Percentiles rank a stretch among this genome's conserved stretches.
phyloP scores from a whole-genome alignment of 2,888 invertebrate species.

The Drosophila pseudotalamancana region DNA sequence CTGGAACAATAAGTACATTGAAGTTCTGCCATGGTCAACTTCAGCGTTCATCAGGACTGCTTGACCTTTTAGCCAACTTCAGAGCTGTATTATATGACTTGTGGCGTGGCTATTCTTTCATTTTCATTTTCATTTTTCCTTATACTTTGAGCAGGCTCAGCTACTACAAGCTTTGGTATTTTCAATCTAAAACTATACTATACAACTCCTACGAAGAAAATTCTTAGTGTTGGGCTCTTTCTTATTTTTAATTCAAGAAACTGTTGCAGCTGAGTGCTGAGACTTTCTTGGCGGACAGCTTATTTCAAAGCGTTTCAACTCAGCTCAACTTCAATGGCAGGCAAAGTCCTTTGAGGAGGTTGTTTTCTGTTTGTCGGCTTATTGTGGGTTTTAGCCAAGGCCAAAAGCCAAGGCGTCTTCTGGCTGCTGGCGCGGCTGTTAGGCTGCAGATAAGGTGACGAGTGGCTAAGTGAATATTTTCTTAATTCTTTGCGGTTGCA shows the following conservation, averaged over 20 bases:
- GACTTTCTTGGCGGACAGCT: slow-evolving; percentile 16
- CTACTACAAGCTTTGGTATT: no score
- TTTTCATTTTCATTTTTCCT: no score
- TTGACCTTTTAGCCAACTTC: no score
- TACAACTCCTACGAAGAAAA: no score
- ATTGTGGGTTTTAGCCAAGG: slow-evolving; percentile 14
- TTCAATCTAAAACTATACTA: no score
- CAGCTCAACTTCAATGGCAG: neutral
- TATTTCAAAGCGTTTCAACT: slow-evolving; percentile 1
- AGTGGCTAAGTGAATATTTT: slow-evolving; percentile 59
- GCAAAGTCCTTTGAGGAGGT: slow-evolving; percentile 3
- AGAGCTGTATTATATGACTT: no score
- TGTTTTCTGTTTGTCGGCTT: slow-evolving; percentile 6
- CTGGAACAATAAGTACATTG: no score
- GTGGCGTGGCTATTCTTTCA: no score
- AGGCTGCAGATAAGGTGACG: slow-evolving; percentile 56
- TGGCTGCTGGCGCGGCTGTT: slow-evolving; percentile 12
- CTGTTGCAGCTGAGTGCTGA: slow-evolving; percentile 1
- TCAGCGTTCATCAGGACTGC: no score
- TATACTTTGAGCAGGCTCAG: no score
- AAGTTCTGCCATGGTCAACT: no score
- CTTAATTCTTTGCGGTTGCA: slow-evolving; percentile 62
- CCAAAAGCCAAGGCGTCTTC: slow-evolving; percentile 19
- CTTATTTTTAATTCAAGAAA: neutral
- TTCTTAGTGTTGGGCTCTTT: neutral